Evolutionary conservation across 2,888 invertebrate species (phyloP).

Genomic region (Lordiphosa andalusiaca): DNA sequence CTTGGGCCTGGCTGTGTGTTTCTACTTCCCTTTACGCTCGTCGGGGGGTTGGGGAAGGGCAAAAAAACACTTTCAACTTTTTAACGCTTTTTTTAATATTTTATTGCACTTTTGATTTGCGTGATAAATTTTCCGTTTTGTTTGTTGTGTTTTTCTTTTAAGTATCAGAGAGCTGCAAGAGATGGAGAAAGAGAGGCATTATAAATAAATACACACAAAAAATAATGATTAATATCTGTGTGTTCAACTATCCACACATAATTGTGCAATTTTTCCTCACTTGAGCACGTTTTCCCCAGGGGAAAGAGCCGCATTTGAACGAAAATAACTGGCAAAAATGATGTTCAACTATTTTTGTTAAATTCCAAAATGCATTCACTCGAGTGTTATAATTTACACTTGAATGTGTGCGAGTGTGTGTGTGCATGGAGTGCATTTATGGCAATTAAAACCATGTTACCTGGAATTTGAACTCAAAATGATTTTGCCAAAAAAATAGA

Average conservation of each 20-base stretch:
- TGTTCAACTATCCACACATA: too few species aligned
- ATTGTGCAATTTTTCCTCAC: constrained; percentile 13
- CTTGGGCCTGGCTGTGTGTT: constrained; percentile 18
- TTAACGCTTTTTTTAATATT: constrained; percentile 10
- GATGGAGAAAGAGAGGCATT: constrained; percentile 19
- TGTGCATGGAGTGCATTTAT: too few species aligned
- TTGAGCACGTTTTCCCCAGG: constrained; percentile 18
- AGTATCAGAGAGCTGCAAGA: constrained; percentile 52
- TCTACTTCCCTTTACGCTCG: constrained; percentile 23
- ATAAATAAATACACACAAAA: constrained; percentile 28
- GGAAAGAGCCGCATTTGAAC: too few species aligned
- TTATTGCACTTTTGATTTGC: constrained; percentile 64
- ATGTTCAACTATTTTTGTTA: too few species aligned
- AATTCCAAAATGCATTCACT: too few species aligned
- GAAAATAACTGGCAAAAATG: too few species aligned
- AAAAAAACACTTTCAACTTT: constrained; percentile 51
- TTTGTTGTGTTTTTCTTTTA: constrained; percentile 40
- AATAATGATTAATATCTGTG: constrained; percentile 1
- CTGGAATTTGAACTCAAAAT: too few species aligned
- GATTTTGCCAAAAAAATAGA: too few species aligned
- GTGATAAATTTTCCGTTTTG: constrained; percentile 42
- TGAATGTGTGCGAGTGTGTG: too few species aligned
- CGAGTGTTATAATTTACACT: too few species aligned
- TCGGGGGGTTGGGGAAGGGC: constrained; percentile 8
- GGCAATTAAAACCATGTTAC: too few species aligned